Evolutionary conservation across 2,113 vertebrate species (phyloP).

Genomic region (Gracilinanus agilis): DNA sequence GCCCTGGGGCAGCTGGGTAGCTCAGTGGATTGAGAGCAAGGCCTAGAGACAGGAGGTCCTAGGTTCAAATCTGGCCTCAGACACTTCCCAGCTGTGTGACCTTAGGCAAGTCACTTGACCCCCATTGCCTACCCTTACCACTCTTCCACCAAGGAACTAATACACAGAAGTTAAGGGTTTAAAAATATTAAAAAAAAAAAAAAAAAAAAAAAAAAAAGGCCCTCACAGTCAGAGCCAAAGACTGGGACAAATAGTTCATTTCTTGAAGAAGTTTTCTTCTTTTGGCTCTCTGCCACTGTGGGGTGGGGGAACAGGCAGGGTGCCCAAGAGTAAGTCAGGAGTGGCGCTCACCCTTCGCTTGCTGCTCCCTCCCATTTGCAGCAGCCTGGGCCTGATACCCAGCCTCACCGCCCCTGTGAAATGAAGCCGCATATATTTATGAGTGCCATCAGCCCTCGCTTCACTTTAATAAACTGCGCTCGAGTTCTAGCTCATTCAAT

Average conservation of each 20-base stretch:
- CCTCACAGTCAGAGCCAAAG: background rate
- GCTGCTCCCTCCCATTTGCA: background rate
- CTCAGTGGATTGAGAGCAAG: too few relatives aligned
- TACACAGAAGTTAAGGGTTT: too few relatives aligned
- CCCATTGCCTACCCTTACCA: too few relatives aligned
- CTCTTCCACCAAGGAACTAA: too few relatives aligned
- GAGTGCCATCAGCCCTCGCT: background rate
- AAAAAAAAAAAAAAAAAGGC: background rate
- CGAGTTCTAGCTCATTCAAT: background rate
- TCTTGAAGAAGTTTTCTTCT: background rate
- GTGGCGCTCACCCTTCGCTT: constrained; percentile 10
- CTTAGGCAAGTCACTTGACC: too few relatives aligned
- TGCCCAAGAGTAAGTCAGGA: background rate
- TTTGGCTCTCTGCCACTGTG: background rate
- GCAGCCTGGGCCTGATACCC: constrained; percentile 15
- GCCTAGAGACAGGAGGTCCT: too few relatives aligned
- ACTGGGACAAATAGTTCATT: background rate
- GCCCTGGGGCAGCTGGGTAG: too few relatives aligned
- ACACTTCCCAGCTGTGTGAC: too few relatives aligned
- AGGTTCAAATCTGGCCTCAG: too few relatives aligned
- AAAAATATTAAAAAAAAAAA: too few relatives aligned
- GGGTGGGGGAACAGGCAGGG: background rate
- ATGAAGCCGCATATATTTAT: constrained; percentile 7
- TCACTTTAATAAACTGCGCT: background rate
- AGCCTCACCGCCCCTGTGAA: constrained; percentile 23